A percentile compares a stretch with the other conserved stretches of the same genome.
These are phyloP conservation scores for Trigoniulus corallinus DNA, from an alignment of 1,140 invertebrate genomes.

Conservation along the genomic window DNA sequence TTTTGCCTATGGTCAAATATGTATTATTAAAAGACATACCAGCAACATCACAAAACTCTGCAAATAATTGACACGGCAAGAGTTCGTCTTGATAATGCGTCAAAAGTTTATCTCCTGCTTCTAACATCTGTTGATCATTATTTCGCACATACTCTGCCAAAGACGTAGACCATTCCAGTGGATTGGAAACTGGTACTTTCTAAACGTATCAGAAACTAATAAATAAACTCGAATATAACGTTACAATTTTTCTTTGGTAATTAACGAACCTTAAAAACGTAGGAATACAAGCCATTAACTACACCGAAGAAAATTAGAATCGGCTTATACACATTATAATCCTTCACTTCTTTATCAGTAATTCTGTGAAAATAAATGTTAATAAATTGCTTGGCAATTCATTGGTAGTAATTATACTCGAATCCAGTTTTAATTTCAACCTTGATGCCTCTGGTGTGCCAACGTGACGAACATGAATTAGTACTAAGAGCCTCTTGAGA, in stretches of 20 bases:
- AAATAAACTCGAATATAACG: too few relatives aligned
- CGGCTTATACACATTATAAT: slow-evolving; percentile 69
- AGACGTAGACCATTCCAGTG: slow-evolving; percentile 68
- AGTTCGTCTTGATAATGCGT: slow-evolving; percentile 70
- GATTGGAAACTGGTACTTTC: slow-evolving; percentile 39
- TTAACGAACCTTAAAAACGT: slow-evolving; percentile 57
- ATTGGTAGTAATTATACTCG: slow-evolving; percentile 12
- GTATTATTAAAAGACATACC: too few relatives aligned
- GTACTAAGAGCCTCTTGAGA: slow-evolving; percentile 55
- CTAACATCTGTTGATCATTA: slow-evolving; percentile 77
- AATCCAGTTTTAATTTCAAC: too few relatives aligned
- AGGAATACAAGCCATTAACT: slow-evolving; percentile 53
- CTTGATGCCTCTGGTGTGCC: slow-evolving; percentile 17
- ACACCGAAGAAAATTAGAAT: slow-evolving; percentile 69
- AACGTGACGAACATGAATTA: slow-evolving; percentile 50
- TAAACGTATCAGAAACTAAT: slow-evolving; percentile 27
- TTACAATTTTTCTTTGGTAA: too few relatives aligned
- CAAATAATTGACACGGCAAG: slow-evolving; percentile 70
- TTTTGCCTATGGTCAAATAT: too few relatives aligned
- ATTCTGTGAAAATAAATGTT: slow-evolving; percentile 18
- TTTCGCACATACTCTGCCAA: slow-evolving; percentile 85
- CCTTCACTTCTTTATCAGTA: slow-evolving; percentile 37
- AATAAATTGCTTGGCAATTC: background rate
- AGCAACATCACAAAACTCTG: slow-evolving; percentile 77
- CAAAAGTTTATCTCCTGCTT: slow-evolving; percentile 68